phyloP scores from a whole-genome alignment of 2,113 vertebrate species.

The Tragelaphus buxtoni region DNA sequence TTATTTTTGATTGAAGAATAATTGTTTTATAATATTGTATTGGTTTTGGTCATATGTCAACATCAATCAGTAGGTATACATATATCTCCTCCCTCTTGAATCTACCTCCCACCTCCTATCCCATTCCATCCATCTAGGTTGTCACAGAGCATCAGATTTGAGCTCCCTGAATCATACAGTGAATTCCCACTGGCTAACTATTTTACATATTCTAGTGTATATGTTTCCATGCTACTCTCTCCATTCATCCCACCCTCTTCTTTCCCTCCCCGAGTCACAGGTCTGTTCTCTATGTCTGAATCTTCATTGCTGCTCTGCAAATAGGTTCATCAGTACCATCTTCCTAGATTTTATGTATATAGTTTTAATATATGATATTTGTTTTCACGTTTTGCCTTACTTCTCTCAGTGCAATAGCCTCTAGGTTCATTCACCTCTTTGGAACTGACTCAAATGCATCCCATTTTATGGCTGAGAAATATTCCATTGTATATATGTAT shows the following conservation, averaged over 20 bases:
- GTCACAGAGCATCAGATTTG: not conserved
- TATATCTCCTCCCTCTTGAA: not conserved
- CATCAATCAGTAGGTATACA: not conserved
- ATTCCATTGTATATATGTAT: not conserved
- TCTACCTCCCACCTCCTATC: not conserved
- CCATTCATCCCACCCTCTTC: not conserved
- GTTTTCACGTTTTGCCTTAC: not conserved
- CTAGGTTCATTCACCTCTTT: not conserved
- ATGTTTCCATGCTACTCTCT: not conserved
- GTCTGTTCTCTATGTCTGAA: not conserved
- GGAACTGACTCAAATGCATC: not conserved
- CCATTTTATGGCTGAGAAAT: not conserved
- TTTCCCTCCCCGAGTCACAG: not conserved
- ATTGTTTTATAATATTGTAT: not conserved
- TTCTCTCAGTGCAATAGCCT: not conserved
- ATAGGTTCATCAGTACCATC: not conserved
- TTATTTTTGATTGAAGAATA: not conserved
- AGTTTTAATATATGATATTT: not conserved
- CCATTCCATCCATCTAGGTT: not conserved
- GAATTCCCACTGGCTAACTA: not conserved
- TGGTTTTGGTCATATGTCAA: not conserved
- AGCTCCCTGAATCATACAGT: not conserved
- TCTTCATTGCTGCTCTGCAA: not conserved
- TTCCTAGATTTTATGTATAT: not conserved
- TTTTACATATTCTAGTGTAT: not conserved